phyloP scores from a whole-genome alignment of 2,797 vertebrate species.

The Arrhamphus sclerolepis region DNA sequence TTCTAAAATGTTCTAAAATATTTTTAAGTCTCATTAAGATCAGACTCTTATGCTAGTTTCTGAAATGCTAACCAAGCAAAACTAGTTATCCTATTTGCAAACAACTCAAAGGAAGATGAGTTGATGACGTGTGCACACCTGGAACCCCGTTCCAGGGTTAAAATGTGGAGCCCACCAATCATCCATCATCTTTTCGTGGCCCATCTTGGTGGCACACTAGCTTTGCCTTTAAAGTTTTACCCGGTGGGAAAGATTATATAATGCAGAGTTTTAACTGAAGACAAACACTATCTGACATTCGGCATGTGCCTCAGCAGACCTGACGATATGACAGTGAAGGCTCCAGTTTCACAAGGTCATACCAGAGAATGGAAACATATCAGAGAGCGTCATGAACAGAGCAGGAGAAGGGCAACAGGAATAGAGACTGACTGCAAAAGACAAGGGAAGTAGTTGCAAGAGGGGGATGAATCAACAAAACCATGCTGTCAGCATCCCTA shows the following conservation, averaged over 20 bases:
- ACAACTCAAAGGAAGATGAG: neutral
- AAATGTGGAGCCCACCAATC: slow-evolving; percentile 13
- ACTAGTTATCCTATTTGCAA: neutral
- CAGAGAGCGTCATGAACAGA: slow-evolving; percentile 29
- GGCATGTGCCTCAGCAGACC: slow-evolving; percentile 52
- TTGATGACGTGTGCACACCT: neutral
- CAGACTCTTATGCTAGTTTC: neutral
- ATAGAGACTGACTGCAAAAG: slow-evolving; percentile 63
- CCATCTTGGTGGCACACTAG: slow-evolving; percentile 21
- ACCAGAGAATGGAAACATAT: slow-evolving; percentile 49
- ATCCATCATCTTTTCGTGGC: slow-evolving; percentile 34
- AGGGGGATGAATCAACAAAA: slow-evolving; percentile 72
- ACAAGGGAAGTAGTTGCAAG: slow-evolving; percentile 40
- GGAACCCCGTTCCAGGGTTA: slow-evolving; percentile 6
- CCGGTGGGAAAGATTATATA: slow-evolving; percentile 33
- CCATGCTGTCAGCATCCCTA: slow-evolving; percentile 74
- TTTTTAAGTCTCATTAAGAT: slow-evolving; percentile 1
- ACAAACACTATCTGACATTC: slow-evolving; percentile 19
- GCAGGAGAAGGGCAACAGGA: slow-evolving; percentile 51
- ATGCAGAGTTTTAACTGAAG: slow-evolving; percentile 19
- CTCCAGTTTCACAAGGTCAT: slow-evolving; percentile 61
- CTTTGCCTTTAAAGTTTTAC: slow-evolving; percentile 38
- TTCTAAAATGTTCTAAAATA: neutral
- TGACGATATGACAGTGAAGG: slow-evolving; percentile 30
- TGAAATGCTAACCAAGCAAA: neutral